Evolutionary conservation across 2,113 vertebrate species (phyloP), one percentile per base, ranked within the genome.

Genomic region (Gymnobelideus leadbeateri): DNA sequence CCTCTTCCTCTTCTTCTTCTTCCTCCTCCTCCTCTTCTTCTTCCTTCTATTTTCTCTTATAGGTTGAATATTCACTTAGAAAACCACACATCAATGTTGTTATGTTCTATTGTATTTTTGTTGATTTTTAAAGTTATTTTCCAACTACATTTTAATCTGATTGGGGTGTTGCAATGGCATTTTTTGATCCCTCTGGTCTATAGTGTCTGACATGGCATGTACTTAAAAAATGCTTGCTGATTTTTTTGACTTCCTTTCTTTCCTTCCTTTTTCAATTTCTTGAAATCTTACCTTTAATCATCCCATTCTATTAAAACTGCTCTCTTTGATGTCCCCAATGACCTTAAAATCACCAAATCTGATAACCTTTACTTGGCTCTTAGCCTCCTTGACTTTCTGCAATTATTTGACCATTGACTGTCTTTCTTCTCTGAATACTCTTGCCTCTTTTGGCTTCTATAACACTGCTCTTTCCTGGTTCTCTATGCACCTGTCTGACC

Each of bases 1-100:
- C 3, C 16, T n/a, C 9, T 31, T n/a, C 4, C 16, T 68, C 0
- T 3, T 16, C 6, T 4, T 68, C 3, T 11, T 14, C 14, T 31
- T 37, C 7, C 8, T 77, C 50, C 12, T n/a, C 0, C 16, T 84
- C 37, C 3, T 1, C n/a, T 43, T 14, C 31, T 37, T 14, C 31
- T 0, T 61, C 57, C 5, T 1, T 21, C 68, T 77, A 6, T 19
- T 21, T 21, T 9, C n/a, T 84, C 16, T 23, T 2, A 84, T 37
- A 84, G n/a, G 0, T 19, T 84, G 19, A 19, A 84, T 23, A 84
- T 84, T 84, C 6, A 84, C n/a, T 43, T 84, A 43, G n/a, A 43
- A 84, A 84, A 43, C n/a, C n/a, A 43, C n/a, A 84, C 43, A 21
- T 23, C 68, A 84, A 84, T 19, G 43, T 84, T 84, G n/a, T 84